Evolutionary conservation across 2,113 vertebrate genomes (phyloP).

Genomic region (Catharus minimus): DNA sequence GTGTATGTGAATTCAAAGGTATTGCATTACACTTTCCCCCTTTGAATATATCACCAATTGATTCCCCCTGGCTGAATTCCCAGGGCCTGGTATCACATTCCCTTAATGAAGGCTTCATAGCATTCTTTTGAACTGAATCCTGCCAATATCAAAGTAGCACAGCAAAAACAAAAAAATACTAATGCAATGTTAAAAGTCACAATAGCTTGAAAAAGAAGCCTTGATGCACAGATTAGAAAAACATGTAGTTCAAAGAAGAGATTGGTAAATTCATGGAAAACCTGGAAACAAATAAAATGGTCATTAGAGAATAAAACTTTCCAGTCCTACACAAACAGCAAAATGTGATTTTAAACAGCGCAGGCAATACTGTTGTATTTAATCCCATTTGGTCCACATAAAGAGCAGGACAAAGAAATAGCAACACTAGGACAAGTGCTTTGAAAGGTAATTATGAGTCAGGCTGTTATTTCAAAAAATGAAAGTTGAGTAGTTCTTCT

Average conservation of each 20-base stretch:
- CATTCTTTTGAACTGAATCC: slow-evolving; percentile 54
- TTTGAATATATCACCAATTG: slow-evolving; percentile 39
- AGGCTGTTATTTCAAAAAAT: background rate
- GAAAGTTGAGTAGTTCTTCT: background rate
- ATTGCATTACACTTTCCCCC: background rate
- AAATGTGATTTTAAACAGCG: slow-evolving; percentile 17
- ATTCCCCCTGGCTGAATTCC: slow-evolving; percentile 50
- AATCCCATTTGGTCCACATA: slow-evolving; percentile 23
- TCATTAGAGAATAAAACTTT: background rate
- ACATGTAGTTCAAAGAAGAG: background rate
- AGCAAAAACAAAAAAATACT: slow-evolving; percentile 49
- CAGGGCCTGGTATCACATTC: slow-evolving; percentile 34
- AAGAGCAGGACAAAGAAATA: background rate
- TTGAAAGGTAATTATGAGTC: background rate
- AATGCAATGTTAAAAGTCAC: background rate
- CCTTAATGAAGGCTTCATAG: slow-evolving; percentile 53
- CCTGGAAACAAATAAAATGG: background rate
- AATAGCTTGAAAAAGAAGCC: slow-evolving; percentile 1
- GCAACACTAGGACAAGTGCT: background rate
- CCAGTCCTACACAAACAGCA: background rate
- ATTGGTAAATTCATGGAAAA: background rate
- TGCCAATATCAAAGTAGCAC: slow-evolving; percentile 61
- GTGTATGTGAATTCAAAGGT: background rate
- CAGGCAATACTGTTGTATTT: background rate
- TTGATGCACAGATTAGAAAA: slow-evolving; percentile 38